phyloP scores from a whole-genome alignment of 23 tunicate genomes.

The Trididemnum nubilum region DNA sequence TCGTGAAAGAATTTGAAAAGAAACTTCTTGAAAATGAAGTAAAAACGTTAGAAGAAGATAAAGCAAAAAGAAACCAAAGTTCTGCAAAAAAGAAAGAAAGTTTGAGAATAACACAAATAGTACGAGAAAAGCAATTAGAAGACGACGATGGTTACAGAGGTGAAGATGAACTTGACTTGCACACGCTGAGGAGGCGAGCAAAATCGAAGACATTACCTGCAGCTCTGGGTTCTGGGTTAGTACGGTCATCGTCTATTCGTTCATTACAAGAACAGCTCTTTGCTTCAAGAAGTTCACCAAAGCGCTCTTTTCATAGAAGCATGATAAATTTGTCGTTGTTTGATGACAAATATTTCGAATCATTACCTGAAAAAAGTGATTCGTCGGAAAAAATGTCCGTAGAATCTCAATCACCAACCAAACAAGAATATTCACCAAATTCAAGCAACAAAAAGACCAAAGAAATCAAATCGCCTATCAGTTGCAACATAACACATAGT shows the following conservation, averaged over 20 bases:
- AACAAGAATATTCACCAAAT: background rate
- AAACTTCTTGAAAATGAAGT: slow-evolving; percentile 78
- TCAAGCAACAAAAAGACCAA: background rate
- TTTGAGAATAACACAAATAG: background rate
- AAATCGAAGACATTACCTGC: background rate
- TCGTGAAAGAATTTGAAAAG: slow-evolving; percentile 73
- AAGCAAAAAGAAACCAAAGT: background rate
- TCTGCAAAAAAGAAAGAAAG: slow-evolving; percentile 1
- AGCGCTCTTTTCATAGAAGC: slow-evolving; percentile 38
- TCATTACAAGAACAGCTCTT: background rate
- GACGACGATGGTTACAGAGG: slow-evolving; percentile 75
- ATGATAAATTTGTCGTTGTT: slow-evolving; percentile 39
- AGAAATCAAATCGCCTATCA: background rate
- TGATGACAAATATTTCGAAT: background rate
- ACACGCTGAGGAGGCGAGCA: background rate
- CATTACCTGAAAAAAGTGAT: background rate
- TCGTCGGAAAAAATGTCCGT: background rate
- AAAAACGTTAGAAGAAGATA: slow-evolving; percentile 53
- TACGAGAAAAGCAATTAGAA: background rate
- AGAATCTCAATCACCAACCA: background rate
- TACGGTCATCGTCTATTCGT: slow-evolving; percentile 1
- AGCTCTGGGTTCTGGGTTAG: background rate
- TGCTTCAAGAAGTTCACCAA: slow-evolving; percentile 6
- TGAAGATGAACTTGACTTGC: slow-evolving; percentile 65
- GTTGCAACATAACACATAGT: too few species aligned